Percentiles rank a stretch among this genome's conserved stretches.
These are phyloP conservation scores for Nothoprocta perdicaria DNA, from an alignment of 2,113 vertebrate species.

Conservation along the genomic window DNA sequence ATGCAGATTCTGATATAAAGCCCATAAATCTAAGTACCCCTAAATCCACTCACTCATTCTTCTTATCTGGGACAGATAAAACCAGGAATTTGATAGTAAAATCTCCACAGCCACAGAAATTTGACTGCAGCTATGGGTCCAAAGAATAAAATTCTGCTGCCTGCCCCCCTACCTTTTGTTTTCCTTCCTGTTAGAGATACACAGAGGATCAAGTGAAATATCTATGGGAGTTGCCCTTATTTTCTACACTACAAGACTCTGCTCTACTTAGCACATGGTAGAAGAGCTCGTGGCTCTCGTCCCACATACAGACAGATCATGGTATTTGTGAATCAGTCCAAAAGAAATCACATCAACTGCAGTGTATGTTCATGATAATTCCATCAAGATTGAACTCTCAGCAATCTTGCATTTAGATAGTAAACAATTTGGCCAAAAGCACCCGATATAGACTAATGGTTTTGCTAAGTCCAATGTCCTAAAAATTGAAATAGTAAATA, in stretches of 20 bases:
- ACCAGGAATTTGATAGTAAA: not conserved
- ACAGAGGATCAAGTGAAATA: accelerated
- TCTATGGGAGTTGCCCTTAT: not conserved
- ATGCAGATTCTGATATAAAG: accelerated
- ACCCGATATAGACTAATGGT: accelerated
- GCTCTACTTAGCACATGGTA: accelerated
- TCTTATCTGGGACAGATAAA: not conserved
- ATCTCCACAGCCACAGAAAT: not conserved
- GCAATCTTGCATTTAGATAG: not conserved
- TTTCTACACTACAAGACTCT: accelerated
- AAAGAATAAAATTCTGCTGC: not conserved
- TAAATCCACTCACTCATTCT: not conserved
- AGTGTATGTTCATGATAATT: not conserved
- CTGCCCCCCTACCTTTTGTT: not conserved
- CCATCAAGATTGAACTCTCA: not conserved
- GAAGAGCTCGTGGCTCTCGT: not conserved
- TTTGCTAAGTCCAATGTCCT: not conserved
- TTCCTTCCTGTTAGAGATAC: not conserved
- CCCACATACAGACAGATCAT: accelerated
- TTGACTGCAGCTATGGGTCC: not conserved
- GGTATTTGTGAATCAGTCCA: not conserved
- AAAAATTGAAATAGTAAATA: not conserved
- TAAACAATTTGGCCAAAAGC: not conserved
- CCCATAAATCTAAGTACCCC: not conserved
- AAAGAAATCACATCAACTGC: not conserved